phyloP scores from a whole-genome alignment of 2,888 invertebrate species.

The Cephus pulcher region DNA sequence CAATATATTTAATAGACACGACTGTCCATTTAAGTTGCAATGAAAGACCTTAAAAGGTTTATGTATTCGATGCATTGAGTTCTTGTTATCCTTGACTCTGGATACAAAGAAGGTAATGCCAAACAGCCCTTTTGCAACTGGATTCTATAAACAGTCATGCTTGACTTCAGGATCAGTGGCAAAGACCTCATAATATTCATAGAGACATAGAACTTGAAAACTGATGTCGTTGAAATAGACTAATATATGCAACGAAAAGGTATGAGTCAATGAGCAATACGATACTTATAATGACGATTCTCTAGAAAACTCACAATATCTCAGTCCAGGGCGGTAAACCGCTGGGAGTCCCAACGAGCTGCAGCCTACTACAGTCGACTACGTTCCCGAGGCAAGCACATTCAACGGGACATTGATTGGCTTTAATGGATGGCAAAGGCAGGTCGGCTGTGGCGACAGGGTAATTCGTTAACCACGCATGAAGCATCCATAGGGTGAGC shows the following conservation, averaged over 20 bases:
- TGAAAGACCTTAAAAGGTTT: not conserved
- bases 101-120: slow-evolving; percentile 14
- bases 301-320: slow-evolving; percentile 53
- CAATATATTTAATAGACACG: not conserved
- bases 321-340: slow-evolving; percentile 63
- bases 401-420: slow-evolving; percentile 54
- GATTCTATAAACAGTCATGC: not conserved
- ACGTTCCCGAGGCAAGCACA: slow-evolving; percentile 60
- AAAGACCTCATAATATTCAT: not conserved
- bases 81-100: slow-evolving; percentile 38
- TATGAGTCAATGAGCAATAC: not conserved
- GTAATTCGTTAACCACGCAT: not conserved
- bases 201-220: not conserved
- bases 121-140: not conserved
- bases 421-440: not conserved
- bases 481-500: not conserved
- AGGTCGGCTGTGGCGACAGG: not conserved
- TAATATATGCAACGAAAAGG: not conserved
- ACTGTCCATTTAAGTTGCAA: slow-evolving; percentile 21
- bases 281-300: not conserved
- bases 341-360: slow-evolving; percentile 57
- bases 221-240: not conserved
- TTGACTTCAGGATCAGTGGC: not conserved
- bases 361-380: slow-evolving; percentile 57
- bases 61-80: slow-evolving; percentile 19